Conservation (phyloP, 2,113 vertebrate species). For the Potamarius usumacintae region DNA sequence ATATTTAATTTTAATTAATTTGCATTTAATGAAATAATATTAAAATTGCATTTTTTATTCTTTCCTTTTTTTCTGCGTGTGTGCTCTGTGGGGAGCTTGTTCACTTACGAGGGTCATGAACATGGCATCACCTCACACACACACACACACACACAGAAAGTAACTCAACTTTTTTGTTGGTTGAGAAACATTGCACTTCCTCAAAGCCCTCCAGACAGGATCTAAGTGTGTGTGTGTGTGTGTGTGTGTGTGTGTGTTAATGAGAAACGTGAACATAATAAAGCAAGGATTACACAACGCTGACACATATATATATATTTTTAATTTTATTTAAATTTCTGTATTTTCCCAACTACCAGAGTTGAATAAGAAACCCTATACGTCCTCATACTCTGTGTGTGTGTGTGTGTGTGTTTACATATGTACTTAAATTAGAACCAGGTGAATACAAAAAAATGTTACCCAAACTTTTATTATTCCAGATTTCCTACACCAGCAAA, state of each 20-base stretch:
- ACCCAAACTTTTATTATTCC: background rate
- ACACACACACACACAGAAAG: slow-evolving; percentile 4
- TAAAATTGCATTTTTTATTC: background rate
- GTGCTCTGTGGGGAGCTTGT: slow-evolving; percentile 20
- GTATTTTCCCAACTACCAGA: background rate
- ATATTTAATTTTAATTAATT: background rate
- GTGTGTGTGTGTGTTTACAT: background rate
- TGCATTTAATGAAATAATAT: background rate
- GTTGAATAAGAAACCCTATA: background rate
- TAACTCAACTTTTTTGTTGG: slow-evolving; percentile 24
- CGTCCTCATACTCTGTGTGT: background rate
- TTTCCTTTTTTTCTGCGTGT: slow-evolving; percentile 4
- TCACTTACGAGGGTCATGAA: slow-evolving; percentile 45
- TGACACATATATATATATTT: background rate
- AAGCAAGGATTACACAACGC: background rate
- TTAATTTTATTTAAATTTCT: background rate
- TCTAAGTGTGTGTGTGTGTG: background rate
- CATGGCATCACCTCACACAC: slow-evolving; percentile 31
- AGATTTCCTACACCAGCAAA: background rate
- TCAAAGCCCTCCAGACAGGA: slow-evolving; percentile 30
- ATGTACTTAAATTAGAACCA: slow-evolving; percentile 1
- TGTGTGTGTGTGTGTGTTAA: slow-evolving; percentile 7
- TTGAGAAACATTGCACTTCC: slow-evolving; percentile 47
- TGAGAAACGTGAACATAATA: slow-evolving; percentile 5
- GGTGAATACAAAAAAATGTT: background rate